Evolutionary conservation across 2,888 invertebrate species (phyloP), one percentile per base, ranked within the genome.

Genomic region (Apodemia mormo): DNA sequence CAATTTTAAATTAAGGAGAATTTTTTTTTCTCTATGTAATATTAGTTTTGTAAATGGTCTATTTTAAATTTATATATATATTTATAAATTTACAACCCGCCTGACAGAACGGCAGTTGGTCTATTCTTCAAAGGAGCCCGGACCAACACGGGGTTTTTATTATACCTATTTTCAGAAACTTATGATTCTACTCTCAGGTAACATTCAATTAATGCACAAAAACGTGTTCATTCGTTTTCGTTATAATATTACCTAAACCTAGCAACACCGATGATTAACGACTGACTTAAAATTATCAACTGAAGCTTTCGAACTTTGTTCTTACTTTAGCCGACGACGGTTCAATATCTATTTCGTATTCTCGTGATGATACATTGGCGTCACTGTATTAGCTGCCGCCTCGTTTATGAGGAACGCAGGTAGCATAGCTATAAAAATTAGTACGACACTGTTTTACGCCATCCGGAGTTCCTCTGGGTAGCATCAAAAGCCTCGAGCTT

Each of bases 341-440:
- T 61, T 61, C 6, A 8, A 37, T 64, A 37, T 64, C 61, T 37
- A 37, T 64, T 33, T 37, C 14, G 33, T 37, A 33, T 64, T 64
- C 61, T n/a, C 61, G 33, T 64, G 61, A 64, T 64, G 61, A 64
- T 64, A 64, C 61, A 61, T 37, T 61, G 33, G 61, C 61, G 61
- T 61, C 61, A 61, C 61, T 33, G 14, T 73, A 73, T 70, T 52
- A 71, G 58, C 70, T 72, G 70, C 61, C 52, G 68, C 71, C 4
- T 61, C 76, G 74, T 79, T 79, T 79, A 79, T 74, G 80, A 78
- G 77, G 77, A 79, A 78, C 77, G 78, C 82, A 82, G 82, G 81
- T 82, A 81, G 82, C 81, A 72, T 65, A 69, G 76, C 77, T 75
- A 79, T 81, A 79, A 81, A 81, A 82, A 80, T 81, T 81, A 80